Evolutionary conservation across 2,797 vertebrate species (phyloP).

Genomic region (Rhabdomys pumilio): DNA sequence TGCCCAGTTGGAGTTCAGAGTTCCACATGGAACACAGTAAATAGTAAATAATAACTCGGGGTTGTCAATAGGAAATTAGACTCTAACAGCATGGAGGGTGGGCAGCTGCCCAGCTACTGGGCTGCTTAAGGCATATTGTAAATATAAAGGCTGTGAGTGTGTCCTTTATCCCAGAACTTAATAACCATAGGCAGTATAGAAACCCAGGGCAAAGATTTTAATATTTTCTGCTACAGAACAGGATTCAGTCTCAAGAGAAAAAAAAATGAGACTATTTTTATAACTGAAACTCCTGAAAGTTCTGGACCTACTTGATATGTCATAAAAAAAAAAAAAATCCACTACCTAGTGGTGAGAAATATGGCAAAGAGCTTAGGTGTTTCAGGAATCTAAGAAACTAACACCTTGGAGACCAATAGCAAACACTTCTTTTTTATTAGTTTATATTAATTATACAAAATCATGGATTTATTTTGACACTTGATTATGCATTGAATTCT

Average conservation of each 20-base stretch:
- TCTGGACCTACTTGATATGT: not conserved
- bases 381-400: not conserved
- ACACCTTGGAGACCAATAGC: not conserved
- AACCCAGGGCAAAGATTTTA: not conserved
- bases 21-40: too few species aligned
- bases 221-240: not conserved
- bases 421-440: not conserved
- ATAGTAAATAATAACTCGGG: too few species aligned
- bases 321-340: not conserved
- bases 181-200: not conserved
- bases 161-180: too few species aligned
- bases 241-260: not conserved
- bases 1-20: too few species aligned
- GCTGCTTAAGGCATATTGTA: too few species aligned
- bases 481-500: not conserved
- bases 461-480: not conserved
- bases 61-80: too few species aligned
- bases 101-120: too few species aligned
- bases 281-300: not conserved
- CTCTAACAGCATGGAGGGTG: too few species aligned
- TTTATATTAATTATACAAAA: not conserved
- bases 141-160: too few species aligned
- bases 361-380: not conserved
- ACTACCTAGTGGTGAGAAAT: not conserved
- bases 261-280: not conserved